Base-by-base conservation (phyloP, 2,797 vertebrate species). In the Pipistrellus kuhlii region DNA sequence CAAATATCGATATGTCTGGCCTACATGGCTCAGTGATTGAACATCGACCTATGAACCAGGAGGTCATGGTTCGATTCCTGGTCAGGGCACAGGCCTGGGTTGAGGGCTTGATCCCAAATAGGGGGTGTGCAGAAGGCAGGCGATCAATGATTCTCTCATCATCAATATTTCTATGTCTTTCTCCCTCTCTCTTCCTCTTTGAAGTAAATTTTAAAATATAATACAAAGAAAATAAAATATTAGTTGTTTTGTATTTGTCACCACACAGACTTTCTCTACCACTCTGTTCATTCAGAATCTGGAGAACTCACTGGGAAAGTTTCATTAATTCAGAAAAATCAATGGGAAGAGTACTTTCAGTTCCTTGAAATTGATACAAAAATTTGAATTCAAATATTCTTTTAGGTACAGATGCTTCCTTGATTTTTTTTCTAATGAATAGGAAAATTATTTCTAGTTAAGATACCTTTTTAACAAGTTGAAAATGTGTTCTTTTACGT, bases 401-500 rank as follows among this genome's bases (percentile, higher is more conserved):
- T 72, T 78, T 57, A 95, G 80, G 72, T 75, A 85, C 0, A 77
- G 17, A 57, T 82, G 93, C 11, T 13, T 85, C 13, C 10, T 44
- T 83, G n/a, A 23, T 75, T 71, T 93, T 93, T 94, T 93, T 59
- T 62, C 53, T 73, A 95, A 46, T 71, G 32, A 91, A 89, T 8
- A 90, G 35, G 25, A 5, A 95, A 92, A 76, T 72, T 6, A 85
- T 91, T 95, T 96, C n/a, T 94, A 38, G 53, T 90, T 86, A 76
- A 91, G 35, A 66, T 55, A 6, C 14, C 11, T 90, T 78, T 72
- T 94, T 57, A 95, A 92, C 5, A 94, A 21, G 23, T 15, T 69
- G 32, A 85, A 81, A 91, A 80, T 71, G 38, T 90, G 78, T 80
- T 77, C 3, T 90, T 59, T 95, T 77, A 38, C 4, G 38, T 38